Conservation (phyloP, 2,888 invertebrate genomes). For the Cosmia trapezina region DNA sequence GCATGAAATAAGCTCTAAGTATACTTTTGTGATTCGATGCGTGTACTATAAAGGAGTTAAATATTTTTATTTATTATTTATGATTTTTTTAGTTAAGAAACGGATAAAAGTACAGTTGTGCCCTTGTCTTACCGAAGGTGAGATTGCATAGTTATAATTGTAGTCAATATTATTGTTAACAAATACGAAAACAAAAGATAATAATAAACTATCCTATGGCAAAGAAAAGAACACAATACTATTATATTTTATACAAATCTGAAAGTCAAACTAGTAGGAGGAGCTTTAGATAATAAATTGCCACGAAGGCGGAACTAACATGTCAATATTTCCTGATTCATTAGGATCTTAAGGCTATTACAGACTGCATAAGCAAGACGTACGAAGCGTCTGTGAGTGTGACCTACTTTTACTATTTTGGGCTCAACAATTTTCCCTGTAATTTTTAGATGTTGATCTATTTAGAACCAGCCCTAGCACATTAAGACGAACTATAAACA, state of each 20-base stretch:
- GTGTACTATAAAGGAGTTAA: too few relatives aligned
- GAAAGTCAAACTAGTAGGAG: constrained; percentile 27
- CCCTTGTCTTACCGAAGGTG: too few relatives aligned
- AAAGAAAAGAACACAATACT: not conserved
- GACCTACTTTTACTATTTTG: constrained; percentile 37
- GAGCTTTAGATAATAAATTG: constrained; percentile 33
- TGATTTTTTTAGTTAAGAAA: too few relatives aligned
- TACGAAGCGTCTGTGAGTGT: constrained; percentile 7
- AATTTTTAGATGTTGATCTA: too few relatives aligned
- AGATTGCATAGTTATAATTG: not conserved
- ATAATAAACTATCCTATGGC: not conserved
- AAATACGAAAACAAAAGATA: not conserved
- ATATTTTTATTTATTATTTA: too few relatives aligned
- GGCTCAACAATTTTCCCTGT: too few relatives aligned
- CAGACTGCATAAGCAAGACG: constrained; percentile 29
- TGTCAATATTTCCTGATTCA: constrained; percentile 49
- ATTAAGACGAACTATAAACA: too few relatives aligned
- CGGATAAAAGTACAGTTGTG: too few relatives aligned
- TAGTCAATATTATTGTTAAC: not conserved
- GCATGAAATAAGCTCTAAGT: too few relatives aligned
- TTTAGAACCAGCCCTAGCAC: too few relatives aligned
- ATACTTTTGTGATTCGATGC: too few relatives aligned
- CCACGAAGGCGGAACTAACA: constrained; percentile 3
- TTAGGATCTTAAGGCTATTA: constrained; percentile 23
- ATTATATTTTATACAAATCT: constrained; percentile 16